Base-by-base conservation (phyloP, 2,113 vertebrate genomes). In the Hepsetus odoe region DNA sequence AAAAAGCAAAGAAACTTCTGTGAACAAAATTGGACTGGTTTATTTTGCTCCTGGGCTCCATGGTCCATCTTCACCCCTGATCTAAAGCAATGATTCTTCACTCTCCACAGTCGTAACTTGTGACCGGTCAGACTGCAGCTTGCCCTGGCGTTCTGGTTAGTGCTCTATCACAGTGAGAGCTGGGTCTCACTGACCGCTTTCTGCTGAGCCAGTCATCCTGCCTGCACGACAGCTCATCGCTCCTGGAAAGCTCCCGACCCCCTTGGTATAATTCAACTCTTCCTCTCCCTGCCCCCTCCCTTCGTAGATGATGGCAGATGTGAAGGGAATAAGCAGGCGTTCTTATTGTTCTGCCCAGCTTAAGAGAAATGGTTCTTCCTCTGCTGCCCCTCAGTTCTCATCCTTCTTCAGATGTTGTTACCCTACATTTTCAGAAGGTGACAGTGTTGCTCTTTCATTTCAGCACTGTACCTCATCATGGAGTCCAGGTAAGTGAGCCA, bases 401-500 rank as follows among this genome's bases (percentile, higher is more conserved):
- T 51, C 40, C 35, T 32, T 46, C 75, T 12, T 9, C 28, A 12
- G 14, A 6, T 88, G 89, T 80, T 89, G 80, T 90, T 76, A 87
- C 80, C 40, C 49, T 18, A 44, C 82, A 76, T 59, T 79, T 86
- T 88, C 91, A 91, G 85, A 84, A 89, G 90, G 88, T 91, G 91
- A 84, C 89, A 89, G 85, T 91, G 85, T 92, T 86, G 88, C 82
- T 84, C 90, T 81, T 79, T 38, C 35, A 35, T 85, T 81, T 70
- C 32, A 24, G 24, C 75, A 13, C 69, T 79, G 55, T 67, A 2
- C 71, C 22, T 46, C 28, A 28, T 26, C 14, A 28, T 16, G 11
- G 56, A 42, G 42, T 2, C 18, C 26, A 44, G 42, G 40, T 40
- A 14, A n/a, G 55, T 28, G 4, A 69, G 38, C 26, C 53, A 28